Conservation (phyloP, 2,113 vertebrate genomes). For the Stercorarius parasiticus region DNA sequence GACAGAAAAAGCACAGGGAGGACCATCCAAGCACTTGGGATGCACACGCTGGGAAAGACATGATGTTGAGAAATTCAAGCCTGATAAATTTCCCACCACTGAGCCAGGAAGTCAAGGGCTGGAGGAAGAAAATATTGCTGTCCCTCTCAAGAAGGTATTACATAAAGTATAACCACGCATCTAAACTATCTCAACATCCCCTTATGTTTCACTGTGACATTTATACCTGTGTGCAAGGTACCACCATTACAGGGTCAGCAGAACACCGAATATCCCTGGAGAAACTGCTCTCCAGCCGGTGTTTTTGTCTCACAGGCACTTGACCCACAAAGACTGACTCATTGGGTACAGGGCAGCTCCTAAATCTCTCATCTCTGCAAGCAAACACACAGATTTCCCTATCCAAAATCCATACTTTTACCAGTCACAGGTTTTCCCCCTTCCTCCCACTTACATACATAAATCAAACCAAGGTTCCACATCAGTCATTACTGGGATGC, state of each 20-base stretch:
- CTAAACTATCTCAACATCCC: background rate
- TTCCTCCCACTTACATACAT: background rate
- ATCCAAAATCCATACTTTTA: background rate
- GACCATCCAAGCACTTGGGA: slow-evolving; percentile 26
- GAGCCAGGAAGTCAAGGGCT: background rate
- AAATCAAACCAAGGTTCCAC: background rate
- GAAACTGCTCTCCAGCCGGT: background rate
- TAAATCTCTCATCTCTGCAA: background rate
- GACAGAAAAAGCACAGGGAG: background rate
- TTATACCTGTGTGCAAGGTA: background rate
- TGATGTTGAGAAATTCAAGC: slow-evolving; percentile 2
- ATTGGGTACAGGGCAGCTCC: background rate
- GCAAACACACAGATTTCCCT: background rate
- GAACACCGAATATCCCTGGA: background rate
- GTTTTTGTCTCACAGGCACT: background rate
- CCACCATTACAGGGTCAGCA: background rate
- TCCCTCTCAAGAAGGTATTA: slow-evolving; percentile 12
- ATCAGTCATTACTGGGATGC: background rate
- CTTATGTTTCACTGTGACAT: background rate
- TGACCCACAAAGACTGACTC: background rate
- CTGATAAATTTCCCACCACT: slow-evolving; percentile 13
- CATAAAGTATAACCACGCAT: background rate
- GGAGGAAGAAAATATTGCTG: background rate
- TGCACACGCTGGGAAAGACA: background rate
- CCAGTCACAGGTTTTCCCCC: background rate